Conservation (phyloP, 2,113 vertebrate species). For the Malurus alboscapulatus region DNA sequence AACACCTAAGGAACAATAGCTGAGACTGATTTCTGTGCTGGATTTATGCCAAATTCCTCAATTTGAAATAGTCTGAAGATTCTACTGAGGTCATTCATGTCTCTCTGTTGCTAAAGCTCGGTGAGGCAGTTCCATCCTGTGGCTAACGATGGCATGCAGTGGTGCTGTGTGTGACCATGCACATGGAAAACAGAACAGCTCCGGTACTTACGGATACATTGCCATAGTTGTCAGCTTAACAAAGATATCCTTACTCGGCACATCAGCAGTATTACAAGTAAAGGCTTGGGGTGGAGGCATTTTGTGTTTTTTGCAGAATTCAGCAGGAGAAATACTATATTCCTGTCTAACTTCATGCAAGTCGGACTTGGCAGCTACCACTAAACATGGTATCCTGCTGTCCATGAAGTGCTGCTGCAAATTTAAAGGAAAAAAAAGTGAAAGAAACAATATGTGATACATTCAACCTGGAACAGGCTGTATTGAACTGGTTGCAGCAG, state of each 20-base stretch:
- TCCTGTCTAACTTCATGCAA: slow-evolving; percentile 93
- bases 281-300: slow-evolving; percentile 97
- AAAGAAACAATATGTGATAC: not conserved
- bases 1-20: not conserved
- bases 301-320: slow-evolving; percentile 98
- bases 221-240: slow-evolving; percentile 97
- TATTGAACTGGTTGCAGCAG: not conserved
- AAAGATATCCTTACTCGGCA: slow-evolving; percentile 92
- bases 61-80: not conserved
- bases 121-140: slow-evolving; percentile 47
- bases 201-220: slow-evolving; percentile 97
- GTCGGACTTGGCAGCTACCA: slow-evolving; percentile 93
- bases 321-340: slow-evolving; percentile 85
- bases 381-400: slow-evolving; percentile 93
- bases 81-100: slow-evolving; percentile 1
- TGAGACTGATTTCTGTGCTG: not conserved
- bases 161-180: slow-evolving; percentile 46
- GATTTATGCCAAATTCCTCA: not conserved
- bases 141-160: slow-evolving; percentile 70
- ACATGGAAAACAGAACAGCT: not conserved
- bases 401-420: slow-evolving; percentile 95
- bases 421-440: slow-evolving; percentile 14
- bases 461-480: not conserved
- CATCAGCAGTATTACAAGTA: slow-evolving; percentile 87
- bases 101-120: slow-evolving; percentile 77